Evolutionary conservation across 2,113 vertebrate species (phyloP), one percentile per base, ranked within the genome.

Genomic region (Oophaga pumilio): DNA sequence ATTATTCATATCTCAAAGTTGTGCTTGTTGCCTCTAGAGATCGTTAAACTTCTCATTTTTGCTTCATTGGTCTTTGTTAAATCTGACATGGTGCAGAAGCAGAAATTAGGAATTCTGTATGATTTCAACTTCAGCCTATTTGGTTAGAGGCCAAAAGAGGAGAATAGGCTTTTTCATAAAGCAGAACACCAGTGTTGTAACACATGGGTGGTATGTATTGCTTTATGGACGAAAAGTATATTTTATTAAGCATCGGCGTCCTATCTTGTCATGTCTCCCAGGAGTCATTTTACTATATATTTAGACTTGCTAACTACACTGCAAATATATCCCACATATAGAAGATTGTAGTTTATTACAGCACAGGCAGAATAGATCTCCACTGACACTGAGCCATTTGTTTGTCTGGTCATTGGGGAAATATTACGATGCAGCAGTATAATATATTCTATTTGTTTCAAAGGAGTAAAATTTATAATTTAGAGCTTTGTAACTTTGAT

Each of bases 81-180:
- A 73, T 73, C 10, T 87, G 77, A 87, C 85, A 87, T n/a, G 73
- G 66, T 62, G 28, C 85, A 82, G 76, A 69, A 81, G 24, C 64
- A 33, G 24, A 80, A 69, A 71, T 52, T 22, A 62, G 71, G 71
- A 85, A 69, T 77, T 66, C 24, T 20, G 26, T 22, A 60, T 59
- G 62, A 87, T 81, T 81, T 69, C 52, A 87, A 57, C 66, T 50
- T 66, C 77, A 69, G 49, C 76, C 76, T 80, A 26, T 60, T 73
- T 87, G 66, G 62, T 81, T 81, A 73, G 52, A 81, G 66, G 85
- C 77, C 77, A 87, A 14, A 49, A 81, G 28, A 56, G 59, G n/a
- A 78, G 69, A 60, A 68, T 66, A n/a, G 24, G 69, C 79, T 79
- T 52, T 57, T 86, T 86, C 20, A 69, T 50, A 86, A 15, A 64